Conservation (phyloP, 1,140 invertebrate species). For the Lineus longissimus region DNA sequence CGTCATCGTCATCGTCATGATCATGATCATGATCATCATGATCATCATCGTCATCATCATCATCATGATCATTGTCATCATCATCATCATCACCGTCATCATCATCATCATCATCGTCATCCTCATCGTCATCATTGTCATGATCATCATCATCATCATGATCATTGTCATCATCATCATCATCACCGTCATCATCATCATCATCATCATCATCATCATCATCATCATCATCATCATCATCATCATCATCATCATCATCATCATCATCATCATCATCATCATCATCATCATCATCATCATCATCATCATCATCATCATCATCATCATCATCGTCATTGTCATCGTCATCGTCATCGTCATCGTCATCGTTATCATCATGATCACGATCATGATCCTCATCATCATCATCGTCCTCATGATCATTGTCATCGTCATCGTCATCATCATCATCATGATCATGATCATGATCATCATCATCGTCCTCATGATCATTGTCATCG, state of each 20-base stretch:
- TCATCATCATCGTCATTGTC: constrained; percentile 14
- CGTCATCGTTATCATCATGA: no score
- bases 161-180: background rate
- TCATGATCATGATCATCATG: no score
- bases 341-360: constrained; percentile 12
- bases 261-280: constrained; percentile 18
- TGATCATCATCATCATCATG: constrained; percentile 6
- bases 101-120: background rate
- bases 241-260: constrained; percentile 20
- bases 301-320: constrained; percentile 16
- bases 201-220: constrained; percentile 20
- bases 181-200: constrained; percentile 12
- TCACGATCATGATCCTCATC: no score
- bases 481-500: no score
- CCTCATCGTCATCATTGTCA: background rate
- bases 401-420: constrained; percentile 8
- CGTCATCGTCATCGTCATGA: no score
- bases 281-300: constrained; percentile 15
- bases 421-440: constrained; percentile 6
- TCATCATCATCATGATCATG: background rate
- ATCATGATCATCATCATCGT: background rate
- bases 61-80: no score
- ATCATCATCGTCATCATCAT: no score
- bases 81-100: background rate
- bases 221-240: constrained; percentile 20